These are phyloP conservation scores for Ptychobarbus kaznakovi DNA, from an alignment of 2,797 vertebrate genomes.

Conservation along the genomic window DNA sequence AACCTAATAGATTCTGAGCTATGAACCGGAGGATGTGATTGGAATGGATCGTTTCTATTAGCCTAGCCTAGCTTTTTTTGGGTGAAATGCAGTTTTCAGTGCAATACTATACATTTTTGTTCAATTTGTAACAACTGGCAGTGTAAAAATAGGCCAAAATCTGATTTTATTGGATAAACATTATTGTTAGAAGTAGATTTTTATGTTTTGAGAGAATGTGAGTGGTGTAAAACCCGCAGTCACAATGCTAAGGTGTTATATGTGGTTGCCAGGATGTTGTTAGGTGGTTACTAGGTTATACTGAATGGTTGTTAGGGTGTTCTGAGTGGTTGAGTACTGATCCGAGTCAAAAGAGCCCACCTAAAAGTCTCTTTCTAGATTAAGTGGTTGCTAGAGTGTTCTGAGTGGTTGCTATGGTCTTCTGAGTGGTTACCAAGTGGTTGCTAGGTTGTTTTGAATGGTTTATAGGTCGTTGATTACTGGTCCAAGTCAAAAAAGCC, in stretches of 20 bases:
- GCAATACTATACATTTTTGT: background rate
- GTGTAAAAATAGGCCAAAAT: background rate
- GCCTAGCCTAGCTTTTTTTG: background rate
- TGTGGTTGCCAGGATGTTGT: no score
- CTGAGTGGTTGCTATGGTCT: no score
- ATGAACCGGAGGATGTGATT: background rate
- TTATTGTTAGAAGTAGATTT: background rate
- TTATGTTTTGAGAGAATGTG: background rate
- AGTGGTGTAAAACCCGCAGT: background rate
- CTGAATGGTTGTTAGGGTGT: background rate
- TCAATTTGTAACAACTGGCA: background rate
- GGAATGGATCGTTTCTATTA: background rate
- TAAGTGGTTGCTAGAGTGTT: no score
- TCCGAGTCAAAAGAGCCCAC: no score
- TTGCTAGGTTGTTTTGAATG: no score
- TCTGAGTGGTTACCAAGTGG: no score
- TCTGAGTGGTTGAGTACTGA: background rate
- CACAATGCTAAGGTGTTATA: no score
- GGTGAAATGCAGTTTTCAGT: background rate
- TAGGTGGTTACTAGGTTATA: no score
- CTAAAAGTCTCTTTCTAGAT: background rate
- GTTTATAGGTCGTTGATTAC: no score
- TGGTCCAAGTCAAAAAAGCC: background rate
- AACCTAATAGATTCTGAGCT: background rate
- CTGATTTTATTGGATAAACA: background rate